Evolutionary conservation across 2,888 invertebrate species (phyloP).

Genomic region (Amorpha juglandis): DNA sequence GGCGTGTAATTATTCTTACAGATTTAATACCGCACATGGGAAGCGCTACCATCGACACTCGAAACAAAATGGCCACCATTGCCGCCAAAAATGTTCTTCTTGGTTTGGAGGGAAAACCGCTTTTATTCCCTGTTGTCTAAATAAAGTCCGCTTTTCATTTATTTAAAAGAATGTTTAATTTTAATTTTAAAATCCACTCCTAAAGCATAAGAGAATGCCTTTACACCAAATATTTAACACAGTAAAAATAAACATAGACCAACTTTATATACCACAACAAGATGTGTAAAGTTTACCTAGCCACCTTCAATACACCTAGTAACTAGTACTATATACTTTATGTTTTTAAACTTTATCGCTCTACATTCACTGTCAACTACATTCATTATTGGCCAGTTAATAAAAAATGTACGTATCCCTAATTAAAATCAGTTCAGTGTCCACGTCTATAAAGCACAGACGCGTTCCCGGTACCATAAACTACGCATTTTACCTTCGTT

Average conservation of each 20-base stretch:
- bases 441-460: slow-evolving; percentile 7
- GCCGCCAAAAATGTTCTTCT: slow-evolving; percentile 91
- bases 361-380: no score
- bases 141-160: background rate
- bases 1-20: slow-evolving; percentile 62
- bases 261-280: no score
- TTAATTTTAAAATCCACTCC: no score
- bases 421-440: slow-evolving; percentile 11
- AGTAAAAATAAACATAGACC: no score
- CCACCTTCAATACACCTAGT: no score
- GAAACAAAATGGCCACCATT: slow-evolving; percentile 89
- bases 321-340: no score
- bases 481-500: background rate
- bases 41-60: slow-evolving; percentile 90
- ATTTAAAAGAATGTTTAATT: background rate
- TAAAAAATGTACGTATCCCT: background rate
- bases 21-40: slow-evolving; percentile 94
- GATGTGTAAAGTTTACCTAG: no score
- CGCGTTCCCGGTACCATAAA: background rate
- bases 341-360: no score
- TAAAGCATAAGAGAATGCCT: no score
- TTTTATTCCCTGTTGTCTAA: slow-evolving; percentile 33
- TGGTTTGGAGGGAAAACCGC: slow-evolving; percentile 87
- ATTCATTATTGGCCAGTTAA: background rate
- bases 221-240: no score